Evolutionary conservation across 2,113 vertebrate species (phyloP).

Genomic region (Oncorhynchus keta): DNA sequence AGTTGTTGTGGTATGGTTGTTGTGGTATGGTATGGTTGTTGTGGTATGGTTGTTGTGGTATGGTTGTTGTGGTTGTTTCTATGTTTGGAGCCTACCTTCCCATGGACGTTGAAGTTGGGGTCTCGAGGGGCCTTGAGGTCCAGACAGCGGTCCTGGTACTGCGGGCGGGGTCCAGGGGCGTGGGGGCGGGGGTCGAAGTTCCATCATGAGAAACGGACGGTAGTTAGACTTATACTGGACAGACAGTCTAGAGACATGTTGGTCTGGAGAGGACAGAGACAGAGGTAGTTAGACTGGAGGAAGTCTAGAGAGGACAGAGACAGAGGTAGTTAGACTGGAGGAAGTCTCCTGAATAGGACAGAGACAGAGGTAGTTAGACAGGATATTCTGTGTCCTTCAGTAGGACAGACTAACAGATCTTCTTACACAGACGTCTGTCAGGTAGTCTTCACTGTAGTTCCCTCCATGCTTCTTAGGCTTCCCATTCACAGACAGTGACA

Average conservation of each 20-base stretch:
- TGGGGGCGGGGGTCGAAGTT: slow-evolving; percentile 93
- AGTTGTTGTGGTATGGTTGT: too few relatives aligned
- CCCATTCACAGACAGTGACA: slow-evolving; percentile 92
- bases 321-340: too few relatives aligned
- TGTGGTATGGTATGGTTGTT: too few relatives aligned
- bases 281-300: too few relatives aligned
- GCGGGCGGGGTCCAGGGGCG: slow-evolving; percentile 92
- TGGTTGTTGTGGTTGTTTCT: too few relatives aligned
- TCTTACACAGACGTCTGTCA: slow-evolving; percentile 96
- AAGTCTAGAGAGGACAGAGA: too few relatives aligned
- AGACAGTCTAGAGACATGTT: not conserved
- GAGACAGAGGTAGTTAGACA: not conserved
- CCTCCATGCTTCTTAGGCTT: slow-evolving; percentile 84
- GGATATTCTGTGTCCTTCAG: too few relatives aligned
- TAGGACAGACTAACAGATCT: too few relatives aligned
- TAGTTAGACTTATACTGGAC: slow-evolving; percentile 52
- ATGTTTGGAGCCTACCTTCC: slow-evolving; percentile 77
- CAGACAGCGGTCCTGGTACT: slow-evolving; percentile 86
- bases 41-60: too few relatives aligned
- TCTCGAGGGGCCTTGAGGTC: slow-evolving; percentile 86
- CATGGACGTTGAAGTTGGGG: slow-evolving; percentile 92
- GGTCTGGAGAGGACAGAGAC: not conserved
- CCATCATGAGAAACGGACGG: slow-evolving; percentile 97
- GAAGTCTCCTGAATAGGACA: too few relatives aligned
- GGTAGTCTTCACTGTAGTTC: slow-evolving; percentile 91